Base-by-base conservation (phyloP, 2,888 invertebrate species). In the Petrolisthes cinctipes region DNA sequence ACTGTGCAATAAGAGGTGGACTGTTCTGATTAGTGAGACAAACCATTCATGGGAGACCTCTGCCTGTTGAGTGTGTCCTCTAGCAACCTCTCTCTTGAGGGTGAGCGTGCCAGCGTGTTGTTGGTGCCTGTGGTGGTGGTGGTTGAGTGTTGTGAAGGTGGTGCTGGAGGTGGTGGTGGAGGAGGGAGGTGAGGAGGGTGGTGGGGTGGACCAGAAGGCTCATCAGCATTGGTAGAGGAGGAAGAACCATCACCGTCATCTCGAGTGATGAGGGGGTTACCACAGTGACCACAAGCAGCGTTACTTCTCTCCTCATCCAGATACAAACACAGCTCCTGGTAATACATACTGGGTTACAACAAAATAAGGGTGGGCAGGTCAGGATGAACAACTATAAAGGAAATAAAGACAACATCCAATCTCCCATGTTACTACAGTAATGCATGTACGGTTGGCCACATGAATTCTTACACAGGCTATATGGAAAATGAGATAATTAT, bases 231-330 rank as follows among this genome's bases (percentile, higher is more conserved):
- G 14, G 98, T 98, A 92, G 97, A 97, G 78, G 97, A 97, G 93
- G 98, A 98, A 91, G 97, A 97, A 4, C 98, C 98, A 92, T 98
- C 98, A 0, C 98, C 98, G 92, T 98, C 98, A 92, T 98, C 98
- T 86, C 97, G 93, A 94, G 93, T 73, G 91, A 92, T 87, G 91
- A 92, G 4, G 95, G 79, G 96, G 94, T 92, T 96, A 95, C 92
- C 92, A 89, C 92, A 92, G 82, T 92, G 92, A 71, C 91, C 91
- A 85, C 92, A 92, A 17, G 91, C 86, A 14, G 90, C 90, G 71
- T 89, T 90, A 83, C 81, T 90, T 14, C 93, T 94, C 91, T 94
- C 96, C 92, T 97, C 97, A 91, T 97, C 97, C 92, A 99, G 94
- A 93, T 98, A 99, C 85, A 99, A 93, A 92, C 99, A 99, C 84